Conservation (phyloP, 2,888 invertebrate species). For the Diadromus collaris region DNA sequence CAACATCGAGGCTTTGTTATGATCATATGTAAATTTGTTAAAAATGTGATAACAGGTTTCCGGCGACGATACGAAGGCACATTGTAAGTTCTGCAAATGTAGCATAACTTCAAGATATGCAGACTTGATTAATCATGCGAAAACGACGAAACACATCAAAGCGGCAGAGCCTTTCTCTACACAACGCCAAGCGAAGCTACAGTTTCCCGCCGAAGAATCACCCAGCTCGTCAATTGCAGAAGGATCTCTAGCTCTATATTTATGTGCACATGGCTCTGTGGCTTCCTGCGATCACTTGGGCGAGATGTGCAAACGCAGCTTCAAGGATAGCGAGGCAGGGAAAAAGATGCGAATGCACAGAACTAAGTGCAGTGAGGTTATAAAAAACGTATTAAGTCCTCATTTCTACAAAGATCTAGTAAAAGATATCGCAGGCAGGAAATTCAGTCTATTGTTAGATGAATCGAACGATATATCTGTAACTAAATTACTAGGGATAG, state of each 20-base stretch:
- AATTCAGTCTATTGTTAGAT: constrained; percentile 61
- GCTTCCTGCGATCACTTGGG: neutral
- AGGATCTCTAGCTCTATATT: too few species aligned
- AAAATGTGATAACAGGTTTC: neutral
- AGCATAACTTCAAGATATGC: neutral
- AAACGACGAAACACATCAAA: neutral
- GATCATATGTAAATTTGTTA: too few species aligned
- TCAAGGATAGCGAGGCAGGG: neutral
- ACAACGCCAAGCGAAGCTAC: too few species aligned
- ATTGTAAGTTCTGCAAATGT: neutral
- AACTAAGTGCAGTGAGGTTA: constrained; percentile 58
- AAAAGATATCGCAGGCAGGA: constrained; percentile 57
- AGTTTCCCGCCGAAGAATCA: too few species aligned
- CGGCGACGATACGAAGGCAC: neutral
- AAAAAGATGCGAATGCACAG: constrained; percentile 22
- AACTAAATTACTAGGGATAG: constrained; percentile 55
- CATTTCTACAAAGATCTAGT: constrained; percentile 44
- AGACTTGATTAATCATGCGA: too few species aligned
- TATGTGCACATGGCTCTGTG: too few species aligned
- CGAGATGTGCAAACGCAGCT: neutral
- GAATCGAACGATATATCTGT: constrained; percentile 64
- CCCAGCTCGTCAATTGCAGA: too few species aligned
- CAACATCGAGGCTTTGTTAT: too few species aligned
- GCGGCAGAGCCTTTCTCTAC: too few species aligned
- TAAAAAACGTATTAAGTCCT: constrained; percentile 58